A percentile compares a stretch with the other conserved stretches of the same genome.
phyloP scores from a whole-genome alignment of 2,113 vertebrate species.

The Progne subis region DNA sequence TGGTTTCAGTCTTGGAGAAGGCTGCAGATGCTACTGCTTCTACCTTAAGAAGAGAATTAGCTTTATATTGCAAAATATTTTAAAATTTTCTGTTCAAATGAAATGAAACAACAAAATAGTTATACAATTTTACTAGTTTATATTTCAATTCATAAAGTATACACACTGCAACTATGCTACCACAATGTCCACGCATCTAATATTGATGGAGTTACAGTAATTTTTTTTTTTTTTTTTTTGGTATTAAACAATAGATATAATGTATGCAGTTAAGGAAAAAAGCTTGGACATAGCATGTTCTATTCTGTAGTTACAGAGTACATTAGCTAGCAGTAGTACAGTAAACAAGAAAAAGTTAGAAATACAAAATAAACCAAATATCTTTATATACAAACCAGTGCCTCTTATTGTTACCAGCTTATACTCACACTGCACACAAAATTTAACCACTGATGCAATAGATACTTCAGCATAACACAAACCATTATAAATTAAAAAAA shows the following conservation, averaged over 20 bases:
- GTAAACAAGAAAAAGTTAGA: slow-evolving; percentile 81
- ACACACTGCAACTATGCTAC: slow-evolving; percentile 93
- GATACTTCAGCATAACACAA: slow-evolving; percentile 78
- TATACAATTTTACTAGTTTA: slow-evolving; percentile 86
- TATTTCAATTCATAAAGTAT: slow-evolving; percentile 92
- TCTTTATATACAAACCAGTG: slow-evolving; percentile 93
- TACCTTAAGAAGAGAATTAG: slow-evolving; percentile 10
- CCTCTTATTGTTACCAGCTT: slow-evolving; percentile 78
- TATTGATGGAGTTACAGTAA: slow-evolving; percentile 84
- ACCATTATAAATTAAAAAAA: slow-evolving; percentile 80
- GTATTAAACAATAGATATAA: slow-evolving; percentile 87
- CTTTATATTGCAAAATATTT: slow-evolving; percentile 74
- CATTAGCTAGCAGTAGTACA: slow-evolving; percentile 87
- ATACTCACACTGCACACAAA: slow-evolving; percentile 68
- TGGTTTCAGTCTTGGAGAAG: neutral
- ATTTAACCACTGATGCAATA: slow-evolving; percentile 69
- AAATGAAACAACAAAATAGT: slow-evolving; percentile 74
- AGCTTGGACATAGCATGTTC: slow-evolving; percentile 75
- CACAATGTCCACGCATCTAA: slow-evolving; percentile 90
- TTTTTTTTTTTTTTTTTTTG: slow-evolving; percentile 56
- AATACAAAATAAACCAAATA: slow-evolving; percentile 84
- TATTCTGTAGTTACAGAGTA: slow-evolving; percentile 77
- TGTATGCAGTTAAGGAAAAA: slow-evolving; percentile 78
- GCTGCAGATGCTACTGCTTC: slow-evolving; percentile 7
- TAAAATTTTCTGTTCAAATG: slow-evolving; percentile 72